Evolutionary conservation across 2,888 invertebrate genomes (phyloP), one percentile per base, ranked within the genome.

Genomic region (Drosophila paranaensis): DNA sequence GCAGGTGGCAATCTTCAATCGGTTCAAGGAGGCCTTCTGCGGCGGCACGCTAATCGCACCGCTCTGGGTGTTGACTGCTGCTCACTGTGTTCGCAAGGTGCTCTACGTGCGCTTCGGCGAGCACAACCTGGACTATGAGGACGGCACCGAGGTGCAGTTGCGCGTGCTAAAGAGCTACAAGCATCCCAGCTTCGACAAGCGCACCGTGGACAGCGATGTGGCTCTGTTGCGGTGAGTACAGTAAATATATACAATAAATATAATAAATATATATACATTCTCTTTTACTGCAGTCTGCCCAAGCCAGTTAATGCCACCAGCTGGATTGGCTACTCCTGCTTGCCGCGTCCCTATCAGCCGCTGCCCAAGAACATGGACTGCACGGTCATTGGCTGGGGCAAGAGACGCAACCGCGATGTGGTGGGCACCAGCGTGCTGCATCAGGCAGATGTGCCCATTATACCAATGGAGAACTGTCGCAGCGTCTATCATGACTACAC

Each of bases 361-460:
- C 93, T 97, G 62, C 95, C 96, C 93, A 95, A 90, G 60, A 94
- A 93, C 93, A 95, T 92, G 35, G 93, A 95, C 37, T 98, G 98
- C 91, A 96, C 96, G 2, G 97, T 98, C 72, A 95, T 98, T 69
- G 98, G 98, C 1, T 98, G 98, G 98, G 98, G 98, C 20, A 98
- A 98, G 93, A 94, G 95, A 61, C 94, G 95, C 48, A 94, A 95
- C 57, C 95, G 95, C 0, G 96, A 97, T 88, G 94, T 95, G 9
- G 96, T 95, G 81, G 98, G 98, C 14, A 96, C 97, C 0, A 95
- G 96, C 82, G 94, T 96, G 13, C 94, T 98, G 27, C 97, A 97
- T 82, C 97, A 98, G 93, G 98, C 98, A 20, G 95, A 96, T 93
- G 96, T 98, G 56, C 98, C 98, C 0, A 96, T 98, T 40, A 97